Evolutionary conservation across 2,113 vertebrate species (phyloP).

Genomic region (Pipra filicauda): DNA sequence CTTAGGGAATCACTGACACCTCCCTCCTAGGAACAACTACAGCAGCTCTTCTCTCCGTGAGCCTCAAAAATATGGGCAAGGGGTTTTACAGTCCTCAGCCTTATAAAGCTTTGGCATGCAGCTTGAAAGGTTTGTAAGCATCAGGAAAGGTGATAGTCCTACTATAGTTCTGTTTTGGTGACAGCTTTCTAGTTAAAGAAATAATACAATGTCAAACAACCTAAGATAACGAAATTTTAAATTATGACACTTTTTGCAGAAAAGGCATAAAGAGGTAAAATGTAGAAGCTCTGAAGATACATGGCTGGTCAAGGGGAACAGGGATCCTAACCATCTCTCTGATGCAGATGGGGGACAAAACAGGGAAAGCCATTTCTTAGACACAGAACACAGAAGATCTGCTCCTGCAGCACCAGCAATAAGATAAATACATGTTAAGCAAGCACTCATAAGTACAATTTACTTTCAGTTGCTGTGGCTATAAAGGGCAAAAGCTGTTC

Average conservation of each 20-base stretch:
- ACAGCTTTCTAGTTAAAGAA: background rate
- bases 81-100: background rate
- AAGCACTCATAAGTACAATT: background rate
- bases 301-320: background rate
- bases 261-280: background rate
- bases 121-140: background rate
- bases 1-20: background rate
- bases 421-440: background rate
- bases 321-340: background rate
- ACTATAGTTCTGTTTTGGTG: background rate
- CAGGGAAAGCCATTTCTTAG: background rate
- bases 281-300: background rate
- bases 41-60: background rate
- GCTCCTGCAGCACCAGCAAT: background rate
- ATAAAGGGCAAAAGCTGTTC: background rate
- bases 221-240: background rate
- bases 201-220: background rate
- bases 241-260: background rate
- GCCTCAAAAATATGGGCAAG: background rate
- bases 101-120: background rate
- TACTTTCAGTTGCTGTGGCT: background rate
- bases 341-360: background rate
- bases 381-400: background rate
- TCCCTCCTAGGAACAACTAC: background rate
- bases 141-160: background rate